These are phyloP conservation scores for Telmatherina bonti DNA, from an alignment of 2,797 vertebrate genomes.

Conservation along the genomic window DNA sequence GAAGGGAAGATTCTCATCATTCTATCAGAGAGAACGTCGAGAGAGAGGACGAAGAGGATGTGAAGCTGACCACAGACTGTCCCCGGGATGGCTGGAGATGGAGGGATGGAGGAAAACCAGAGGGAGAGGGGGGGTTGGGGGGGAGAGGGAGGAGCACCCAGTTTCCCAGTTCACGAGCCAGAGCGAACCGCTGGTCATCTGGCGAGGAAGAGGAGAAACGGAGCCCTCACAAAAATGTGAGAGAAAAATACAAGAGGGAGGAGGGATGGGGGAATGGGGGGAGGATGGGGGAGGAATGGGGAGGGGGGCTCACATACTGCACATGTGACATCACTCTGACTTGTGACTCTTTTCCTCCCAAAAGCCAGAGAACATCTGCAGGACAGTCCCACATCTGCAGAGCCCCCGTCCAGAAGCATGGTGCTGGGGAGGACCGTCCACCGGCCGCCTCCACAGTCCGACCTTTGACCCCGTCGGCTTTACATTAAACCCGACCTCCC, in stretches of 20 bases:
- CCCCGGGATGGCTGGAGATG: slow-evolving; percentile 38
- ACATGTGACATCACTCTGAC: slow-evolving; percentile 84
- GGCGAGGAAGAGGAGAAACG: slow-evolving; percentile 38
- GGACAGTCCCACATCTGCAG: slow-evolving; percentile 44
- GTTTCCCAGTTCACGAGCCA: slow-evolving; percentile 40
- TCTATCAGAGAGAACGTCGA: slow-evolving; percentile 36
- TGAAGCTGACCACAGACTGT: slow-evolving; percentile 50
- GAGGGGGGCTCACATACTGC: slow-evolving; percentile 73
- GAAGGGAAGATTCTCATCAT: slow-evolving; percentile 22
- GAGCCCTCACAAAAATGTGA: slow-evolving; percentile 63
- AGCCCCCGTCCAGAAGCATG: slow-evolving; percentile 10
- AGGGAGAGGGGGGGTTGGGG: slow-evolving; percentile 10
- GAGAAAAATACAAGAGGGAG: slow-evolving; percentile 52
- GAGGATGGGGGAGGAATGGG: background rate
- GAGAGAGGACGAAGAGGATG: slow-evolving; percentile 29
- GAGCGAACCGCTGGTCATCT: slow-evolving; percentile 32
- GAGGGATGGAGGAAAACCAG: slow-evolving; percentile 46
- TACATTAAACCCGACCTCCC: background rate
- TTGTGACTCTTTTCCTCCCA: slow-evolving; percentile 41
- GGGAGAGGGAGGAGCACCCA: slow-evolving; percentile 53
- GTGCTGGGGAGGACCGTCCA: background rate
- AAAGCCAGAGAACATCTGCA: slow-evolving; percentile 75
- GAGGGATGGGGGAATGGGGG: background rate
- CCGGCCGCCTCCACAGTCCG: background rate
- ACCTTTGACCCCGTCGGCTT: background rate